Evolutionary conservation across 2,797 vertebrate species (phyloP).

Genomic region (Megaceryle alcyon): DNA sequence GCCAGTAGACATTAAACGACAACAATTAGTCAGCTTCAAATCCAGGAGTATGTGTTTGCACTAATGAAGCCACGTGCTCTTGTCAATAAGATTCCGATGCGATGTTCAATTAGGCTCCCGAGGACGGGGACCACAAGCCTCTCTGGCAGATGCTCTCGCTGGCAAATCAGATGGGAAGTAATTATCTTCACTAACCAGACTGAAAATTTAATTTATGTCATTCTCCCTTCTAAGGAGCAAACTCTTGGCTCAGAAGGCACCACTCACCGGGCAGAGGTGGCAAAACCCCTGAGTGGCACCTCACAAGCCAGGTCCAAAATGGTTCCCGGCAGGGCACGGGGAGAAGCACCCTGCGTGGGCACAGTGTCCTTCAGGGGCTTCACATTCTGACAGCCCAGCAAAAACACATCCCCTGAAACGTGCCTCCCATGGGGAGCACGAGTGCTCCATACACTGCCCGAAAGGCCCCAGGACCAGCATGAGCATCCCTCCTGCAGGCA

Average conservation of each 20-base stretch:
- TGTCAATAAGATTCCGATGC: slow-evolving; percentile 43
- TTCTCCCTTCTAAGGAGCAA: neutral
- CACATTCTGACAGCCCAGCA: rapidly evolving
- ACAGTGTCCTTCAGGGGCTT: rapidly evolving
- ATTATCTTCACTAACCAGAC: slow-evolving; percentile 54
- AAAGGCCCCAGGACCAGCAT: neutral
- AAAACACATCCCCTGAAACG: rapidly evolving
- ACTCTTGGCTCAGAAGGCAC: neutral
- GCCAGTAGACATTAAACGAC: no score
- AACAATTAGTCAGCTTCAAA: neutral
- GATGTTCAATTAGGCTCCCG: slow-evolving; percentile 58
- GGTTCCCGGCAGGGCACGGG: rapidly evolving
- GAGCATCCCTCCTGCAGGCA: neutral
- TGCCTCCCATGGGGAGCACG: rapidly evolving
- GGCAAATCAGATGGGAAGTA: slow-evolving; percentile 36
- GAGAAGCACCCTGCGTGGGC: neutral
- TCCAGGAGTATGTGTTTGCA: neutral
- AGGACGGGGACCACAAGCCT: neutral
- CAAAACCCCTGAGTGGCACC: neutral
- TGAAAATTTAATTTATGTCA: slow-evolving; percentile 34
- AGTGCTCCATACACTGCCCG: rapidly evolving
- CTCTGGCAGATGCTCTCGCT: slow-evolving; percentile 10
- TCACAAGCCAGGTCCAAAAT: rapidly evolving
- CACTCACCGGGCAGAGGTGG: neutral
- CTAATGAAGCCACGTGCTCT: neutral